A percentile compares a stretch with the other conserved stretches of the same genome.
These are phyloP conservation scores for Chrysolina oricalcia DNA, from an alignment of 2,888 invertebrate species.

Conservation along the genomic window DNA sequence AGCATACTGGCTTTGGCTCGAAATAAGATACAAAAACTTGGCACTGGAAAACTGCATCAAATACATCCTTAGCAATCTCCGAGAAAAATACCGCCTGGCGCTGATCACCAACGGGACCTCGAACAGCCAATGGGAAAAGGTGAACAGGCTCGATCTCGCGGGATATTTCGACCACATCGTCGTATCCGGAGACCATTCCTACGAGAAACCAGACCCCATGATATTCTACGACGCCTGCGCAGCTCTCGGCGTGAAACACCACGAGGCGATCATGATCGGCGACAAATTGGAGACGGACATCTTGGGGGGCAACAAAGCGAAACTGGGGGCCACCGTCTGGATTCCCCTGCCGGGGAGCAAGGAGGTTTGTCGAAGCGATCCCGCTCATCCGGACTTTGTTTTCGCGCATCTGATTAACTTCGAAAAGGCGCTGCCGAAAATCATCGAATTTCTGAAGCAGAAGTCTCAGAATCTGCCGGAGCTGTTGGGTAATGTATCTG, in stretches of 20 bases:
- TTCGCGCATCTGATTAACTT: constrained; percentile 79
- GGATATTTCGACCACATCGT: constrained; percentile 86
- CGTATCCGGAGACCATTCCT: constrained; percentile 88
- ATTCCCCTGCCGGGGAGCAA: constrained; percentile 76
- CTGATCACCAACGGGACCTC: constrained; percentile 92
- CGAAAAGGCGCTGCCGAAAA: constrained; percentile 69
- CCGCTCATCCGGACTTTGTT: constrained; percentile 77
- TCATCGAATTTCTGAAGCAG: constrained; percentile 56
- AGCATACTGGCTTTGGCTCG: constrained; percentile 85
- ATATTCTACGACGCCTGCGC: constrained; percentile 89
- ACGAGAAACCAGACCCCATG: constrained; percentile 89
- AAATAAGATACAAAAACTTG: constrained; percentile 85
- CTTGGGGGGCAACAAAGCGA: constrained; percentile 84
- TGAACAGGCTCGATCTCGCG: constrained; percentile 80
- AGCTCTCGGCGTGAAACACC: constrained; percentile 82
- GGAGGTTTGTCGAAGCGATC: constrained; percentile 66
- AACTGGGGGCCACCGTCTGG: constrained; percentile 85
- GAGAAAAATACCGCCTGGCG: constrained; percentile 83
- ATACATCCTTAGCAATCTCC: constrained; percentile 80
- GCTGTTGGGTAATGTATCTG: constrained; percentile 45
- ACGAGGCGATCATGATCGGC: constrained; percentile 86
- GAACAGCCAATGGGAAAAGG: constrained; percentile 91
- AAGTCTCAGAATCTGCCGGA: neutral
- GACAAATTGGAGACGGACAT: constrained; percentile 93
- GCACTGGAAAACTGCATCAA: constrained; percentile 80